Percentiles rank a stretch among this genome's conserved stretches.
These are phyloP conservation scores for Semnornis frantzii DNA, from an alignment of 2,113 vertebrate genomes.

Conservation along the genomic window DNA sequence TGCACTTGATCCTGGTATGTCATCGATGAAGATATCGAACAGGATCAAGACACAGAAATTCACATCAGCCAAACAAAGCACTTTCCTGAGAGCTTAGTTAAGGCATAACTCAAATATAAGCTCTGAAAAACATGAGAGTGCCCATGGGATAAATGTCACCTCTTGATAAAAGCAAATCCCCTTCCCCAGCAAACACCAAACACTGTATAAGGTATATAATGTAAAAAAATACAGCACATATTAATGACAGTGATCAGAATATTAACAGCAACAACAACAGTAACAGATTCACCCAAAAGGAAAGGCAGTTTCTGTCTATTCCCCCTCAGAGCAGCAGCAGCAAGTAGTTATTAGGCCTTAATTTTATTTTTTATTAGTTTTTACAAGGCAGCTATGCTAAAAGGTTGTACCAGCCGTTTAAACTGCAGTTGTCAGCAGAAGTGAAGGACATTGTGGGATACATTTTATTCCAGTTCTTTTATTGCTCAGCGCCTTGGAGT, in stretches of 20 bases:
- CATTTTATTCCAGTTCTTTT: constrained; percentile 33
- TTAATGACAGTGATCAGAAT: not conserved
- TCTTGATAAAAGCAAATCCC: not conserved
- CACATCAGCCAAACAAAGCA: not conserved
- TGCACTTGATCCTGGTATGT: no score
- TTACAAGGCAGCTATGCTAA: constrained; percentile 24
- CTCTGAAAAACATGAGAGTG: not conserved
- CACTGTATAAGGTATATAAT: fast-evolving
- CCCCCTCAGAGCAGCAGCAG: not conserved
- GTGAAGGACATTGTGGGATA: constrained; percentile 26
- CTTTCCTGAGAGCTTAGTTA: not conserved
- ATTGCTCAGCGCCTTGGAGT: constrained; percentile 9
- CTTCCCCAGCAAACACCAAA: not conserved
- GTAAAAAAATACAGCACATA: not conserved
- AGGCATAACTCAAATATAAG: not conserved
- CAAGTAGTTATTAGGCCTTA: not conserved
- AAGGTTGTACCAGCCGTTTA: constrained; percentile 18
- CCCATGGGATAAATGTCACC: not conserved
- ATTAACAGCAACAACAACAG: not conserved
- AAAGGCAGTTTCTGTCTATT: not conserved
- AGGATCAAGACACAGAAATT: not conserved
- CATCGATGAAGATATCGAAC: no score
- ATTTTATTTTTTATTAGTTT: constrained; percentile 24
- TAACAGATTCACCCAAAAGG: not conserved
- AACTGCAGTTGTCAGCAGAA: constrained; percentile 55